Percentiles rank a stretch among this genome's conserved stretches.
Conservation (phyloP, 2,888 invertebrate species). For the Zygaena filipendulae region DNA sequence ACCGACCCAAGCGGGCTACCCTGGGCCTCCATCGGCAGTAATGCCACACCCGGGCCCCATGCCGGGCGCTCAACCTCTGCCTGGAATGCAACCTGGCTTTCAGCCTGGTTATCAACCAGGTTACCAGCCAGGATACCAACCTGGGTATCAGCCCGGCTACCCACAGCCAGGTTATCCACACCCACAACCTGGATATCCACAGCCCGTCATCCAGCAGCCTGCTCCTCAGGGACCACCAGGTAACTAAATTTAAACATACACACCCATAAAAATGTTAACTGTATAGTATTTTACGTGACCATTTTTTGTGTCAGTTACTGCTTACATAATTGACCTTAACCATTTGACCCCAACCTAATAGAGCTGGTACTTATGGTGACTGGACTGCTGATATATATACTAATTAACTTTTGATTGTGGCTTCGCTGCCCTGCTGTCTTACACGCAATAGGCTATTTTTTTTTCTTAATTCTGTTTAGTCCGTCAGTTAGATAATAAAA, state of each 20-base stretch:
- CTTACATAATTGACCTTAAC: no score
- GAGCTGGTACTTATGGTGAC: no score
- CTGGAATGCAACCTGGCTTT: constrained; percentile 48
- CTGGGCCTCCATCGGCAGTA: constrained; percentile 24
- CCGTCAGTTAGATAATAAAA: no score
- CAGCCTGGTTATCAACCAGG: constrained; percentile 47
- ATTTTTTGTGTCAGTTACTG: not conserved
- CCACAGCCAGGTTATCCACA: constrained; percentile 27
- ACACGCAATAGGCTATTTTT: no score
- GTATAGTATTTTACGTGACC: constrained; percentile 5
- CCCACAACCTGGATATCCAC: constrained; percentile 25
- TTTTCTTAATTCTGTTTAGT: no score
- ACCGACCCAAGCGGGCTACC: constrained; percentile 37
- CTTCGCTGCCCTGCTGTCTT: no score
- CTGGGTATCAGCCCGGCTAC: constrained; percentile 28
- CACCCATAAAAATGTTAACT: constrained; percentile 4
- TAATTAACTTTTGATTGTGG: no score
- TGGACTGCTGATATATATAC: no score
- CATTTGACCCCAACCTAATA: no score
- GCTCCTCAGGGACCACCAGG: constrained; percentile 34
- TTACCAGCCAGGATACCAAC: constrained; percentile 36
- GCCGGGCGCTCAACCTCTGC: constrained; percentile 42
- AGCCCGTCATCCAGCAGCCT: constrained; percentile 41
- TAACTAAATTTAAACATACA: constrained; percentile 13
- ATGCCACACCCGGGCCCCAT: constrained; percentile 23